Base-by-base conservation (phyloP, 2,797 vertebrate species). In the Agapornis canus region DNA sequence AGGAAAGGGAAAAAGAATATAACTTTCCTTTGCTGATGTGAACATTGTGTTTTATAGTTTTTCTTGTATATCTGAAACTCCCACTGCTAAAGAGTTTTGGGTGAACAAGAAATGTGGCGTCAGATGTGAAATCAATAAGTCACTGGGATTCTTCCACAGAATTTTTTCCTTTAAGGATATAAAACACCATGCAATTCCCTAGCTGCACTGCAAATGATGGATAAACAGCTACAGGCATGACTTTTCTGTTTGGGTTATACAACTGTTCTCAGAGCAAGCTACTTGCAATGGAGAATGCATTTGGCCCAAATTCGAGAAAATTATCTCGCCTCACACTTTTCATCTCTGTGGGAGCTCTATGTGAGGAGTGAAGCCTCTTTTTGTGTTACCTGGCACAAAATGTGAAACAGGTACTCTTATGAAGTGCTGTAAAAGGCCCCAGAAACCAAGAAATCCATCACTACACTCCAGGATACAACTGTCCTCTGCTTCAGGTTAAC, bases 311-410 rank as follows among this genome's bases (percentile, higher is more conserved):
- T 94, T 87, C 27, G 6, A 90, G 65, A 85, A 89, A 90, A 92
- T 93, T 86, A 84, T 92, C 96, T 93, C 91, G 81, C 86, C 80
- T 96, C 86, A 49, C 93, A 84, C 87, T 89, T 90, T 92, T 90
- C 95, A 75, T 92, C 95, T 91, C 96, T 91, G 65, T 95, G 94
- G 93, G 95, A 95, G 80, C 52, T 69, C 56, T 83, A 0, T 61
- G 65, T 73, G 93, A 94, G 65, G 75, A 95, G 59, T 92, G 87
- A 94, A 96, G 77, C 75, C 91, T 92, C 89, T 88, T 84, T 96
- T 86, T 86, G 51, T 90, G 81, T 92, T 96, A 96, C 90, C 96
- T 94, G 92, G 86, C 88, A 96, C 73, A 86, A 91, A 80, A 95
- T 79, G 72, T 64, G 78, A 86, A 96, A 25, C 88, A 83, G 65